Conservation (phyloP, 2,113 vertebrate genomes). For the Vanacampus margaritifer region DNA sequence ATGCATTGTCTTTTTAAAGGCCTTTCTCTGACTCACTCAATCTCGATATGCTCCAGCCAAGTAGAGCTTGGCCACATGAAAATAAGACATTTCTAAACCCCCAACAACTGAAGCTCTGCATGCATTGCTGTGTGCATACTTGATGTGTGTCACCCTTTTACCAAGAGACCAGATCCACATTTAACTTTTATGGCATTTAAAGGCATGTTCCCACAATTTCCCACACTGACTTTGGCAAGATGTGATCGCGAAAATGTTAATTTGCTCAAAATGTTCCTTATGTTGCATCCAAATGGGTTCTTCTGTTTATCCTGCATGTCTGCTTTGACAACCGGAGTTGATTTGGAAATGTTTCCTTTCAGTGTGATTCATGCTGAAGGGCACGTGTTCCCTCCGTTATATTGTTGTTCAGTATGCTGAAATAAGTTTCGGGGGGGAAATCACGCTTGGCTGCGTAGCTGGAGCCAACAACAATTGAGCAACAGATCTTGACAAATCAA, state of each 20-base stretch:
- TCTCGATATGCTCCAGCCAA: background rate
- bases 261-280: conserved; percentile 23
- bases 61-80: conserved; percentile 17
- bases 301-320: background rate
- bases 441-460: background rate
- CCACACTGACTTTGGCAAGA: conserved; percentile 10
- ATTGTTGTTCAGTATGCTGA: conserved; percentile 1
- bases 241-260: conserved; percentile 15
- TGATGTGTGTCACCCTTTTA: conserved; percentile 5
- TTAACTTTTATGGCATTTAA: conserved; percentile 2
- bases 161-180: conserved; percentile 10
- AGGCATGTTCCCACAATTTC: conserved; percentile 1
- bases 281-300: conserved; percentile 13
- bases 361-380: background rate
- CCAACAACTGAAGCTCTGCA: background rate
- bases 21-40: conserved; percentile 45
- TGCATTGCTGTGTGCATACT: conserved; percentile 1
- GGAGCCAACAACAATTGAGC: conserved; percentile 26
- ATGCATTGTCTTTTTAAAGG: conserved; percentile 41
- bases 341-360: conserved; percentile 36
- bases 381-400: background rate
- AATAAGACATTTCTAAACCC: conserved; percentile 16
- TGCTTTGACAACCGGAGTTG: conserved; percentile 25
- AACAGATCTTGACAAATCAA: conserved; percentile 16
- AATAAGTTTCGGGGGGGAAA: background rate